These are phyloP conservation scores for Ethmia dodecea DNA, from an alignment of 2,888 invertebrate genomes.

Conservation along the genomic window DNA sequence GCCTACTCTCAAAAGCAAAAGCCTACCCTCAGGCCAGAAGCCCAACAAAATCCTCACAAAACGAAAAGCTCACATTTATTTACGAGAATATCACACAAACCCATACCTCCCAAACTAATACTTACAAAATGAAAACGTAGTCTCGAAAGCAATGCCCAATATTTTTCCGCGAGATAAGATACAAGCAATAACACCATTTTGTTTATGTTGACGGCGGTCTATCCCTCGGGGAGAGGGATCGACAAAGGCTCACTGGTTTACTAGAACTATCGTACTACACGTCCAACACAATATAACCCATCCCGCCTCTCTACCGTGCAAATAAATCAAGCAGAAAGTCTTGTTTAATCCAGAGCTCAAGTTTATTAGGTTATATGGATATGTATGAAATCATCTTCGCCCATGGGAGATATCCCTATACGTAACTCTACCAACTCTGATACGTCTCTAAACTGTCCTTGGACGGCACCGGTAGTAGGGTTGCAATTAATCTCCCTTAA, in stretches of 20 bases:
- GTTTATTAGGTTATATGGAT: constrained; percentile 29
- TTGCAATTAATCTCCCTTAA: constrained; percentile 24
- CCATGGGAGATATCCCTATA: constrained; percentile 38
- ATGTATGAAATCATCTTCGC: constrained; percentile 34
- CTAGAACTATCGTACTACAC: constrained; percentile 39
- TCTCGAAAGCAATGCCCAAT: constrained; percentile 41
- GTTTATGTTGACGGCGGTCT: constrained; percentile 66
- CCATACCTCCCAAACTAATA: constrained; percentile 15
- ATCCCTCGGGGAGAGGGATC: constrained; percentile 44
- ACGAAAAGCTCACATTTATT: neutral
- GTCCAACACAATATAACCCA: constrained; percentile 28
- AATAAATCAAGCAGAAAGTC: constrained; percentile 16
- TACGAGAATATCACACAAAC: too few relatives aligned
- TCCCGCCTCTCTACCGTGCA: constrained; percentile 18
- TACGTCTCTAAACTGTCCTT: constrained; percentile 37
- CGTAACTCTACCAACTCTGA: constrained; percentile 35
- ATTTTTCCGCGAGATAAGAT: constrained; percentile 61
- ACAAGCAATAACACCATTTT: constrained; percentile 64
- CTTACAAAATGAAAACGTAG: constrained; percentile 37
- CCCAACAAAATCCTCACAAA: neutral
- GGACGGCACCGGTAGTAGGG: too few relatives aligned
- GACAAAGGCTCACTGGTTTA: constrained; percentile 36
- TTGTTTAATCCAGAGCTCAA: constrained; percentile 21
- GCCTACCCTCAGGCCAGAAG: too few relatives aligned
- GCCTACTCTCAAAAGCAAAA: too few relatives aligned